These are phyloP conservation scores for Lasaia peninsularis DNA, from an alignment of 1,140 invertebrate species.

Conservation along the genomic window DNA sequence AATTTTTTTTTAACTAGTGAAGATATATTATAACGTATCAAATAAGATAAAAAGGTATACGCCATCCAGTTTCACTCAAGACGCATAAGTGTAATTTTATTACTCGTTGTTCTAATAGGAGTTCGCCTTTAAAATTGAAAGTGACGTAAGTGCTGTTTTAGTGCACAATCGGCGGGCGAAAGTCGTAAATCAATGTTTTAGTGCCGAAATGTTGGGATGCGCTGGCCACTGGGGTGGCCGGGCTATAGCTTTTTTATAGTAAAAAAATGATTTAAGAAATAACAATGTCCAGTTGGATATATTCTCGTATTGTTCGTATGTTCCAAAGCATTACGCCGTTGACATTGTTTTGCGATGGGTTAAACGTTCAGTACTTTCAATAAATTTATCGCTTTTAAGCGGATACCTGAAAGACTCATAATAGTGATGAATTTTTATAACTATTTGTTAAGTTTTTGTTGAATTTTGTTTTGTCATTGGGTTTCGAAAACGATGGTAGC, in stretches of 20 bases:
- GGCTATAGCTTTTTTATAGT: constrained; percentile 45
- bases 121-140: constrained; percentile 72
- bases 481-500: no score
- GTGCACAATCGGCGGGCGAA: constrained; percentile 69
- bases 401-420: neutral
- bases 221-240: constrained; percentile 69
- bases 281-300: constrained; percentile 56
- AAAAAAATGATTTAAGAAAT: constrained; percentile 64
- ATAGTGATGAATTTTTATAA: neutral
- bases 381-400: constrained; percentile 5
- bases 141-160: constrained; percentile 75
- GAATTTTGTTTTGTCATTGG: no score
- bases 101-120: constrained; percentile 52
- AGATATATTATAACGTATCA: neutral
- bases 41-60: constrained; percentile 12
- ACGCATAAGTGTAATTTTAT: constrained; percentile 36
- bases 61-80: constrained; percentile 27
- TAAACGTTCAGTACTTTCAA: constrained; percentile 4
- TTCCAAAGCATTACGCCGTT: constrained; percentile 37
- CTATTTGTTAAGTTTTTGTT: neutral
- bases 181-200: constrained; percentile 76
- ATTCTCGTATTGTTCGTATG: constrained; percentile 57
- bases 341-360: constrained; percentile 38
- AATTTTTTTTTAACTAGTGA: no score
- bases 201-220: constrained; percentile 74